Conservation (phyloP, 2,797 vertebrate species). For the Prunella strophiata region DNA sequence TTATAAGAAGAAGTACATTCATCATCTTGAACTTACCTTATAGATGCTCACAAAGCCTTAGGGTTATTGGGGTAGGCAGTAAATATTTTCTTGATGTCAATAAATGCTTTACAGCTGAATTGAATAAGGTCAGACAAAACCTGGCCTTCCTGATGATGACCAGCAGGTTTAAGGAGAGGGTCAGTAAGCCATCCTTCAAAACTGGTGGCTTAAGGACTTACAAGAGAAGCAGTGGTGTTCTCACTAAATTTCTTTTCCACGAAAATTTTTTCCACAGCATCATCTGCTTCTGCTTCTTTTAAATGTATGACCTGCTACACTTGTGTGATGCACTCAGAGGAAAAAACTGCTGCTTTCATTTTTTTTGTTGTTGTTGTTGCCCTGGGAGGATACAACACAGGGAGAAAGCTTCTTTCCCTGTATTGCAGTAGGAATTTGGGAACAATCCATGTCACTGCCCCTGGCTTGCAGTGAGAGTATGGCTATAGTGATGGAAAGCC, state of each 20-base stretch:
- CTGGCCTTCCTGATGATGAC: not conserved
- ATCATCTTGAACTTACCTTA: not conserved
- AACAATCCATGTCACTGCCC: rapidly evolving
- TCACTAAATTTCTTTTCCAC: not conserved
- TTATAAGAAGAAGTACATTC: not conserved
- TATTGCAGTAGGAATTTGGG: not conserved
- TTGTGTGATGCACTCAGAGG: not conserved
- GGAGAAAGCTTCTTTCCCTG: not conserved
- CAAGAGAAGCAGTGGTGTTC: not conserved
- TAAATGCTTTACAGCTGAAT: not conserved
- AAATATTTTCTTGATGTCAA: not conserved
- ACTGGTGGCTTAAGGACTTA: not conserved
- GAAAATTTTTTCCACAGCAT: not conserved
- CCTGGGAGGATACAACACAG: rapidly evolving
- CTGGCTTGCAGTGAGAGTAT: not conserved
- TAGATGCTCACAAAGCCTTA: rapidly evolving
- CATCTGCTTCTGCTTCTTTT: not conserved
- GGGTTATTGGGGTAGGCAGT: not conserved
- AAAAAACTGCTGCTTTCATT: rapidly evolving
- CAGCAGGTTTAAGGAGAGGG: not conserved
- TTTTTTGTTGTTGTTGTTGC: rapidly evolving
- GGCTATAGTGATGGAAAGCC: not conserved
- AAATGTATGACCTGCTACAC: not conserved
- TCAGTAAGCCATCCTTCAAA: not conserved
- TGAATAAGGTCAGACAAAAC: not conserved